Percentiles rank a stretch among this genome's conserved stretches.
These are phyloP conservation scores for Dynastes hyllus DNA, from an alignment of 2,888 invertebrate species.

Conservation along the genomic window DNA sequence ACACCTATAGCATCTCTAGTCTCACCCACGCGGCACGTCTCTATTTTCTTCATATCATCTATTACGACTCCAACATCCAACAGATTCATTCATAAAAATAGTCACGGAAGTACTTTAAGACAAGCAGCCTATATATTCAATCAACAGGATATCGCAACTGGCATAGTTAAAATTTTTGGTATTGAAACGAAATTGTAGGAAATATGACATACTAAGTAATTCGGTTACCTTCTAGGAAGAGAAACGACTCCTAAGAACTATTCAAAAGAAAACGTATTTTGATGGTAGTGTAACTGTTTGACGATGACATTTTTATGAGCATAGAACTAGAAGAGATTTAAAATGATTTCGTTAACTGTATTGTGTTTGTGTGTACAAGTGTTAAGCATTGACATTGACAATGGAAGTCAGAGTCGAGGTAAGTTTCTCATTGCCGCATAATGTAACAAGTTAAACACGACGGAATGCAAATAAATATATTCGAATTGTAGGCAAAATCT, in stretches of 20 bases:
- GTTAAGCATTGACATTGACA: conserved; percentile 58
- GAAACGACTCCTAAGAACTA: not conserved
- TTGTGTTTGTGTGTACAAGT: conserved; percentile 63
- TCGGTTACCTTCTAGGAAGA: conserved; percentile 6
- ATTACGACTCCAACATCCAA: conserved; percentile 4
- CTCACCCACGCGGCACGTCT: conserved; percentile 50
- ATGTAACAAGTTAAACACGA: not conserved
- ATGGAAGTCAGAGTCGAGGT: conserved; percentile 60
- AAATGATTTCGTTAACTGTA: conserved; percentile 51
- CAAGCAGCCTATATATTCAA: not conserved
- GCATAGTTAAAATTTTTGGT: not conserved
- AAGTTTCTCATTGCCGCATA: conserved; percentile 50
- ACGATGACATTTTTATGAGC: conserved; percentile 33
- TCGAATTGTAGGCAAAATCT: not conserved
- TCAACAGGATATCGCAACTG: not conserved
- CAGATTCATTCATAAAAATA: conserved; percentile 33
- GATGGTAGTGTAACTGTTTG: conserved; percentile 4
- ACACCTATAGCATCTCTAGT: conserved; percentile 49
- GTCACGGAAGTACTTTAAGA: conserved; percentile 13
- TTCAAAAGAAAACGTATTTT: not conserved
- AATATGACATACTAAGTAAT: conserved; percentile 13
- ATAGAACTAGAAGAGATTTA: not conserved
- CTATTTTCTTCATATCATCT: conserved; percentile 20
- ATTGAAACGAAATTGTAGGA: conserved; percentile 12
- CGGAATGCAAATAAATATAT: not conserved